phyloP scores from a whole-genome alignment of 2,113 vertebrate genomes.

The Helogale parvula region DNA sequence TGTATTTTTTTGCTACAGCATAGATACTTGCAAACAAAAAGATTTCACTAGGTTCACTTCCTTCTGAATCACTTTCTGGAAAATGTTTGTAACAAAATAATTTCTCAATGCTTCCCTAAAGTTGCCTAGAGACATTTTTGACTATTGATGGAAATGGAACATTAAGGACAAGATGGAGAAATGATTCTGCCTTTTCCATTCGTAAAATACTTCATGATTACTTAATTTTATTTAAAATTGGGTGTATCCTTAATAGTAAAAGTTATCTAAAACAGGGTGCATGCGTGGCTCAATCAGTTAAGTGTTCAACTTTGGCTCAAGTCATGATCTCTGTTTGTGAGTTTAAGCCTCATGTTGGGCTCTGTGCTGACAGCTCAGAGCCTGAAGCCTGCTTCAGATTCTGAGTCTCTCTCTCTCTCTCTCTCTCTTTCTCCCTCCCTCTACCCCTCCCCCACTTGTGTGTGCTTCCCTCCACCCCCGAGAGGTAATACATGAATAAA shows the following conservation, averaged over 20 bases:
- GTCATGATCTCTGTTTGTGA: too few relatives aligned
- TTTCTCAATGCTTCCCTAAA: background rate
- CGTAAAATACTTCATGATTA: background rate
- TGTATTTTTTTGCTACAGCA: background rate
- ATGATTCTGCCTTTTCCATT: background rate
- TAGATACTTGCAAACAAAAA: background rate
- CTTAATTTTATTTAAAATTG: constrained; percentile 4
- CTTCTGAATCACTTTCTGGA: constrained; percentile 6
- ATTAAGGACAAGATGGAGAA: background rate
- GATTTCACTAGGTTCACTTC: background rate
- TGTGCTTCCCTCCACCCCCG: too few relatives aligned
- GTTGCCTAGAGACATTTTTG: background rate
- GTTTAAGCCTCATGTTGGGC: too few relatives aligned
- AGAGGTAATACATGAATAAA: too few relatives aligned
- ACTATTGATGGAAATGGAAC: background rate
- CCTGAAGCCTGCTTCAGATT: too few relatives aligned
- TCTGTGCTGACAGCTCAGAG: too few relatives aligned
- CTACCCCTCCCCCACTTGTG: too few relatives aligned
- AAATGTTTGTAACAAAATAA: background rate
- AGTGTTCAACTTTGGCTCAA: too few relatives aligned
- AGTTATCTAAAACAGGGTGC: background rate
- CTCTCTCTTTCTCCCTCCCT: too few relatives aligned
- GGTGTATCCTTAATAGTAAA: background rate
- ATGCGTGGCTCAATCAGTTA: too few relatives aligned
- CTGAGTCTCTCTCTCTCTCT: too few relatives aligned